These are phyloP conservation scores for Dufourea novaeangliae DNA, from an alignment of 1,140 invertebrate genomes.

Conservation along the genomic window DNA sequence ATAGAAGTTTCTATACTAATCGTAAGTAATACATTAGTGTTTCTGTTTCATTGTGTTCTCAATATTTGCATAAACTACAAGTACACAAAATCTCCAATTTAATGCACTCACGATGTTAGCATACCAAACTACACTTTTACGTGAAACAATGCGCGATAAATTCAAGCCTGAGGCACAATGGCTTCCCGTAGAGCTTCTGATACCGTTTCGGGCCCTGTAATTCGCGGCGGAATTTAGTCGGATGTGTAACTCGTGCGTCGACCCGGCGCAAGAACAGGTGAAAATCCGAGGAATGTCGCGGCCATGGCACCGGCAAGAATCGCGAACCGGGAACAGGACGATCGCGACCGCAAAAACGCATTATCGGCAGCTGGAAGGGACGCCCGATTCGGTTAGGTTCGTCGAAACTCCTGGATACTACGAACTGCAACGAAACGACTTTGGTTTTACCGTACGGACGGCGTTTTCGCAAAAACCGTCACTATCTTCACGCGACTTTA, in stretches of 20 bases:
- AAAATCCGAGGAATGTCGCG: slow-evolving; percentile 26
- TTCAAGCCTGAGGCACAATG: background rate
- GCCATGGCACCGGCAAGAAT: background rate
- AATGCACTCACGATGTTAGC: background rate
- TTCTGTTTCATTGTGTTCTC: too few relatives aligned
- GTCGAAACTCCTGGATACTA: slow-evolving; percentile 53
- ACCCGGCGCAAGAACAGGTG: slow-evolving; percentile 6
- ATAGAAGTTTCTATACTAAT: too few relatives aligned
- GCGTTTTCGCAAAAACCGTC: slow-evolving; percentile 26
- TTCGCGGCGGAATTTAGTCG: background rate
- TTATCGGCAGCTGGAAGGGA: slow-evolving; percentile 46
- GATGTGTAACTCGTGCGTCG: slow-evolving; percentile 1
- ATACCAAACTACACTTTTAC: background rate
- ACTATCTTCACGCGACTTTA: background rate
- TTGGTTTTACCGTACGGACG: slow-evolving; percentile 33
- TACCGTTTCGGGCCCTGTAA: background rate
- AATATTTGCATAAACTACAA: background rate
- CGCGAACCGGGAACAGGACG: background rate
- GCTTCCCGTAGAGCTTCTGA: background rate
- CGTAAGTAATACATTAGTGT: too few relatives aligned
- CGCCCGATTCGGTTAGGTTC: slow-evolving; percentile 41
- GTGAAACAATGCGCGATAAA: background rate
- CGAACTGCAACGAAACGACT: slow-evolving; percentile 43
- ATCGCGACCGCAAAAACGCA: slow-evolving; percentile 44
- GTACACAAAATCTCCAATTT: background rate